Base-by-base conservation (phyloP, 2,797 vertebrate species). In the Eospalax fontanierii region DNA sequence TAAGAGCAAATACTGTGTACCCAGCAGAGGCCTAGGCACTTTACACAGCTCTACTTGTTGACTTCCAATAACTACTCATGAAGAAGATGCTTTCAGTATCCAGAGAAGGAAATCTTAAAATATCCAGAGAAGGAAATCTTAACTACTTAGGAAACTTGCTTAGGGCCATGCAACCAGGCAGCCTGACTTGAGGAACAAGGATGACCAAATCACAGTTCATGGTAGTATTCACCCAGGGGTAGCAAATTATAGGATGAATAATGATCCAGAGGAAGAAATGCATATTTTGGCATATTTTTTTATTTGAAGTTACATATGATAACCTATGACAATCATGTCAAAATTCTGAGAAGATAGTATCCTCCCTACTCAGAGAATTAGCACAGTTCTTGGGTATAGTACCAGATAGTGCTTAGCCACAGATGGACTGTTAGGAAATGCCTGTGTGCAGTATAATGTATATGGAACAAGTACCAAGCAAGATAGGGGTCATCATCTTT, bases 281-380 rank as follows among this genome's bases (percentile, higher is more conserved):
- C 1, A 0, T 66, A 15, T 94, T 93, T 89, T 68, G 71, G 50
- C 78, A 84, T 89, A 87, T 38, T 91, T 91, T 50, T 30, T 87
- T 40, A 18, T 86, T 35, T 38, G 61, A 89, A 57, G 71, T 88
- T 88, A 38, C 40, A 50, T 22, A 28, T 59, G n/a, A 90, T 61
- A 24, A 46, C 28, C 40, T 40, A 21, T 35, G 70, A 57, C 10
- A 30, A 4, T 21, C 18, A 57, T 57, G 10, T 81, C 50, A 66
- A 73, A 76, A 85, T 87, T 70, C 68, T 30, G 70, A 90, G 22
- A 14, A 9, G 35, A 16, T 65, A 70, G n/a, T 0, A 7, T 18
- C 19, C 30, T 40, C n/a, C 11, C 26, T n/a, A 3, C n/a, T 0
- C n/a, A 57, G 82, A 70, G 70, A 93, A 12, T 22, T n/a, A 40